Base-by-base conservation (phyloP, 2,797 vertebrate genomes). In the Schizothorax lantsangensis region DNA sequence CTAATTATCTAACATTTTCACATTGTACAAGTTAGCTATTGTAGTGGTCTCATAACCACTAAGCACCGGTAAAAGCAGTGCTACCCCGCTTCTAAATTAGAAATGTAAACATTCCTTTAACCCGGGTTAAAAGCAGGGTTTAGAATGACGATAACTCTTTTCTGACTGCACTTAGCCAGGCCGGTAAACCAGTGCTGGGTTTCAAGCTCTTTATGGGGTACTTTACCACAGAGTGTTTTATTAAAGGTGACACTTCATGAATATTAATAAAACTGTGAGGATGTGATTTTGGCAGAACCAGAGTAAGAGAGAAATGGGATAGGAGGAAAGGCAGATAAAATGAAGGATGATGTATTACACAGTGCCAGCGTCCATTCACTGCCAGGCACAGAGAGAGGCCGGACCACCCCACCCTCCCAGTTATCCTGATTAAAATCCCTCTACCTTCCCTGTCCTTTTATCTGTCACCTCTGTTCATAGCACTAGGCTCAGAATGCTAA, bases 351-450 rank as follows among this genome's bases (percentile, higher is more conserved):
- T 88, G 66, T 71, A 89, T 71, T 66, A 68, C 77, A 59, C 69
- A 9, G 66, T 59, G 81, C 38, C 43, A 43, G 40, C 1, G 10
- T 47, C 59, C 57, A 78, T 85, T 88, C 66, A 83, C 54, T 69
- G 21, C 43, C 62, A 72, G 71, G 72, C 23, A 21, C 68, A 59
- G 30, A 23, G 69, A 83, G 45, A 87, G 81, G 84, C 54, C 30
- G 57, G 77, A 52, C 75, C 59, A 30, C 52, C 49, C 73, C 14
- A n/a, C 36, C 52, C 21, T 73, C 40, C 73, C 82, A 85, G 89
- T 89, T 73, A 89, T 89, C 84, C 26, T 43, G 59, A 78, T 86
- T 85, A 75, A 89, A 88, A 87, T 74, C 14, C 86, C 17, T 81
- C 71, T 62, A 68, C 87, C 81, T 85, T 80, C 33, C 68, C 21